Base-by-base conservation (phyloP, 2,113 vertebrate species). In the Equus quagga region DNA sequence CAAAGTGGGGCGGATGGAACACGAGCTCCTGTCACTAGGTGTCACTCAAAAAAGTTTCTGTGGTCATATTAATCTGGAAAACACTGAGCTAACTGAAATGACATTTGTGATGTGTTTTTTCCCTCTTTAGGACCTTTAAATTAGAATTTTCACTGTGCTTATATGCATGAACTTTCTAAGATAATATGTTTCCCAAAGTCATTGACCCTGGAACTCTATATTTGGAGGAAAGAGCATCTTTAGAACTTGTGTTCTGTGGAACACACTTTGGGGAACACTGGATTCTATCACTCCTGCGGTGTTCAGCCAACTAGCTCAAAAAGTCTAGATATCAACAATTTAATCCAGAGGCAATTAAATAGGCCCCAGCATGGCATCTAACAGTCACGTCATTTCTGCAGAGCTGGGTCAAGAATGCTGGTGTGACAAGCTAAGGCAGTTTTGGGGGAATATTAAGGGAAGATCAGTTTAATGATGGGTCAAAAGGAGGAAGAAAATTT, bases 341-440 rank as follows among this genome's bases (percentile, higher is more conserved):
- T 51, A 33, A 65, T 70, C 28, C 64, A 90, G n/a, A 79, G 64
- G 51, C 64, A 41, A 62, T 67, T 80, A 73, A 64, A 62, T n/a
- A 44, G 78, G 33, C 9, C 56, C 58, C 51, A 64, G 15, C 3
- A 8, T 67, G 56, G 21, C 64, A 64, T 56, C 86, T 92, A 92
- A 78, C 31, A 69, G 23, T 54, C 33, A 36, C 5, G 17, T 54
- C 24, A 54, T 79, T 95, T 96, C 73, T 75, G 36, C 28, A 88
- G 58, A 89, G 49, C 49, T 92, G 18, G 60, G 60, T 86, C 33
- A 58, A 46, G 80, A 95, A 81, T 92, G 95, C 89, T 94, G 91
- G 92, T 92, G 49, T 86, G 83, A 92, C 0, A 6, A 75, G 54
- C 46, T 64, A 82, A 89, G 85, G 81, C 83, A 88, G 92, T 88